Conservation (phyloP, 30 jellyfish, hydroid and myxozoan species). For the Chironex yamaguchii region DNA sequence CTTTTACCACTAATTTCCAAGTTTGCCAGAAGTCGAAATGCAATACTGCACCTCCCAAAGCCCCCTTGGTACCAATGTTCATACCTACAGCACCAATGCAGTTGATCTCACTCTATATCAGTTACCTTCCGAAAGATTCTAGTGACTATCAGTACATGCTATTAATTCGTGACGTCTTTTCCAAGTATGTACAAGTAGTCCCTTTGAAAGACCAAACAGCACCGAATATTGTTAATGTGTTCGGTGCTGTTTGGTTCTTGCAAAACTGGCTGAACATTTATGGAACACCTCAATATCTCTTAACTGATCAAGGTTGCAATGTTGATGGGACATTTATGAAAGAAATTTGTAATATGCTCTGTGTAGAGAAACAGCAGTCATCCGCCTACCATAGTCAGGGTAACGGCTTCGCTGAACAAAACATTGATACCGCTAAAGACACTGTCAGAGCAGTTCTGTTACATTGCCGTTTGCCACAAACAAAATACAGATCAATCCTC, state of each 20-base stretch:
- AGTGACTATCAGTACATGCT: constrained; percentile 33
- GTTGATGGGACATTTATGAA: constrained; percentile 7
- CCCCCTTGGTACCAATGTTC: constrained; percentile 56
- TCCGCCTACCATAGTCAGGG: constrained; percentile 38
- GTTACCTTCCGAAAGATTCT: constrained; percentile 6
- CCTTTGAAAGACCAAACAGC: too few relatives aligned
- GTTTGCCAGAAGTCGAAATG: constrained; percentile 42
- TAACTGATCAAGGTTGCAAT: constrained; percentile 2
- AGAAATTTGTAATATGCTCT: constrained; percentile 12
- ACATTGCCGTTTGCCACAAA: background rate
- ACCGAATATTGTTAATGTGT: constrained; percentile 4
- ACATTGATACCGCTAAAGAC: too few relatives aligned
- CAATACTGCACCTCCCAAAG: constrained; percentile 56
- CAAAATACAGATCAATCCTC: background rate
- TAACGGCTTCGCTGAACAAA: too few relatives aligned
- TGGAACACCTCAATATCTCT: constrained; percentile 57
- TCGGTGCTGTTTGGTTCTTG: constrained; percentile 36
- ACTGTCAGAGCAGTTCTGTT: background rate
- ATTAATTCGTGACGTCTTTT: constrained; percentile 31
- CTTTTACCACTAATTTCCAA: background rate
- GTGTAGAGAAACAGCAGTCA: constrained; percentile 6
- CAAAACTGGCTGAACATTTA: constrained; percentile 50
- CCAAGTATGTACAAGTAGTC: constrained; percentile 24
- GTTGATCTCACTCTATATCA: constrained; percentile 13
- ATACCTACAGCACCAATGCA: constrained; percentile 44